Evolutionary conservation across 2,888 invertebrate species (phyloP).

Genomic region (Platycnemis pennipes): DNA sequence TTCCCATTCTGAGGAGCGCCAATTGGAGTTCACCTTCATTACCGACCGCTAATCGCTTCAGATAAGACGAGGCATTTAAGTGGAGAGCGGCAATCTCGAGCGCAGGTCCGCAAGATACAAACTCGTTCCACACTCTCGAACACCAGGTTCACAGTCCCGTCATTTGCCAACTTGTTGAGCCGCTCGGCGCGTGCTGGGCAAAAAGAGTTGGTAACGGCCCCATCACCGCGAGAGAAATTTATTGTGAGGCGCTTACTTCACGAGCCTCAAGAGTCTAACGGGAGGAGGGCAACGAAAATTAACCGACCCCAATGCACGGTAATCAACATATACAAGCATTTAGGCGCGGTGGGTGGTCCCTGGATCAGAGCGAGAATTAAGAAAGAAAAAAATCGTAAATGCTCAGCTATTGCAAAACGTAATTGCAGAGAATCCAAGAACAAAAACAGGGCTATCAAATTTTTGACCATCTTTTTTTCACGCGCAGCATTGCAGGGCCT

Average conservation of each 20-base stretch:
- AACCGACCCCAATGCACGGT: not conserved
- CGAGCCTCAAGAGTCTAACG: not conserved
- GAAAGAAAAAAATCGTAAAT: too few relatives aligned
- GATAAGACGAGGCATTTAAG: not conserved
- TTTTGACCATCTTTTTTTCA: too few relatives aligned
- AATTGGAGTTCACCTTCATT: not conserved
- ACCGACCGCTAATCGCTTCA: not conserved
- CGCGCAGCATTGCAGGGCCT: too few relatives aligned
- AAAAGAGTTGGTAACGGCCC: not conserved
- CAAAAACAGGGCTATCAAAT: too few relatives aligned
- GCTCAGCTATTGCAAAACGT: too few relatives aligned
- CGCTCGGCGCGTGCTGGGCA: not conserved
- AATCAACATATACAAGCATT: not conserved
- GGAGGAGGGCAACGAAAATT: not conserved
- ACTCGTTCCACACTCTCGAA: too few relatives aligned
- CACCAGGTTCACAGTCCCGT: too few relatives aligned
- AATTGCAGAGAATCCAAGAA: too few relatives aligned
- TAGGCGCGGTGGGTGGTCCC: too few relatives aligned
- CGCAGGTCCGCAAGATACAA: not conserved
- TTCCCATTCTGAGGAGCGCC: not conserved
- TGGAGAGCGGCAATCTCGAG: not conserved
- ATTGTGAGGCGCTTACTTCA: not conserved
- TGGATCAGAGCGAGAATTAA: too few relatives aligned
- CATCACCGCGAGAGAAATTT: not conserved
- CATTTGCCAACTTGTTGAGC: not conserved